Evolutionary conservation across 2,797 vertebrate species (phyloP).

Genomic region (Pyrocephalus nanus): DNA sequence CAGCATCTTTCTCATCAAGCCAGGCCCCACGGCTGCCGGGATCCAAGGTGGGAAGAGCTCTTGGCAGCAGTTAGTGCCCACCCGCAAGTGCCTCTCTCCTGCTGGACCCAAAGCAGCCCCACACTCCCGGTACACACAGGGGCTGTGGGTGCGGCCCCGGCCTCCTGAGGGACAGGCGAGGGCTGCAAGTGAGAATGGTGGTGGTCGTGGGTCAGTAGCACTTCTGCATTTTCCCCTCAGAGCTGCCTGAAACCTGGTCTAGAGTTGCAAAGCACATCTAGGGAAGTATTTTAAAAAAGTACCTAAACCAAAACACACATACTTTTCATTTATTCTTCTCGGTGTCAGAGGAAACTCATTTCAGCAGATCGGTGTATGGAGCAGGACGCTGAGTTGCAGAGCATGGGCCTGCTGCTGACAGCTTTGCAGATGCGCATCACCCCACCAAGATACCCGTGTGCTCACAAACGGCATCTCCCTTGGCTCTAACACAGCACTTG

Average conservation of each 20-base stretch:
- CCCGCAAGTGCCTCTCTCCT: rapidly evolving
- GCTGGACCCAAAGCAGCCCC: no score
- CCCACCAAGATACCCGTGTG: rapidly evolving
- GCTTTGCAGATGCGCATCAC: not conserved
- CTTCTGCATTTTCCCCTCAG: not conserved
- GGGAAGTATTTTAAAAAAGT: not conserved
- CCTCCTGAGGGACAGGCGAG: no score
- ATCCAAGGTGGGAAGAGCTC: no score
- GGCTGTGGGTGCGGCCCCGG: not conserved
- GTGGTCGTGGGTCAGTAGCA: not conserved
- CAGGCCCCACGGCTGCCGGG: not conserved
- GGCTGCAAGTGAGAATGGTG: not conserved
- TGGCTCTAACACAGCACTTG: not conserved
- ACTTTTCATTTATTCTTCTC: not conserved
- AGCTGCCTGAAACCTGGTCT: no score
- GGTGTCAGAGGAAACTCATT: rapidly evolving
- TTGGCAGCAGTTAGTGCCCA: rapidly evolving
- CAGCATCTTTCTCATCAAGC: rapidly evolving
- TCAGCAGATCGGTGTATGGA: rapidly evolving
- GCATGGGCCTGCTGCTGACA: no score
- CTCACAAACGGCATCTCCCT: not conserved
- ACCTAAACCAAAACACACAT: rapidly evolving
- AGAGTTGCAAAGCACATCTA: not conserved
- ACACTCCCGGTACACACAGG: not conserved
- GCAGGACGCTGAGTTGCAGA: not conserved